A percentile compares a stretch with the other conserved stretches of the same genome.
Evolutionary conservation across 2,888 invertebrate species (phyloP).

Genomic region (Cynaeus angustus): DNA sequence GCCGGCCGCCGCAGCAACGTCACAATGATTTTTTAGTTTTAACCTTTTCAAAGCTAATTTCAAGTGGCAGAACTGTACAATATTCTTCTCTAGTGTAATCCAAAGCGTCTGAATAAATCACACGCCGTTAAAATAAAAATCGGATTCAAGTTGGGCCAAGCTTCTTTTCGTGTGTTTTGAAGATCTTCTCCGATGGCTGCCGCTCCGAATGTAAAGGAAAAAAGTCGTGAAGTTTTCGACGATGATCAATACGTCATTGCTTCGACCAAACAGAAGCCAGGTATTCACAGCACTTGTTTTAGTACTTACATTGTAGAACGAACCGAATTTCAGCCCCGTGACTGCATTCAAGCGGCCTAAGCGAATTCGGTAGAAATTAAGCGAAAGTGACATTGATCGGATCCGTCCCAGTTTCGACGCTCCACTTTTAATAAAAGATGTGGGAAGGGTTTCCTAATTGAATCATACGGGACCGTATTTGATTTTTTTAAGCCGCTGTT

Average conservation of each 20-base stretch:
- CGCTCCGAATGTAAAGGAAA: conserved; percentile 40
- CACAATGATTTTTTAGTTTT: conserved; percentile 28
- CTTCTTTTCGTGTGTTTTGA: conserved; percentile 24
- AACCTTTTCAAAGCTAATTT: conserved; percentile 19
- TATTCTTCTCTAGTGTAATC: conserved; percentile 32
- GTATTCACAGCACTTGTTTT: conserved; percentile 33
- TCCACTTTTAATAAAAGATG: conserved; percentile 19
- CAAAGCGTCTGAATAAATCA: conserved; percentile 26
- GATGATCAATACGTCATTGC: conserved; percentile 48
- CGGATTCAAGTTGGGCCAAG: conserved; percentile 31
- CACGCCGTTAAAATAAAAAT: conserved; percentile 28
- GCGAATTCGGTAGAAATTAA: conserved; percentile 6
- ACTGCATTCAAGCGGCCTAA: conserved; percentile 30
- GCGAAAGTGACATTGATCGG: conserved; percentile 20
- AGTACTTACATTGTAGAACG: conserved; percentile 17
- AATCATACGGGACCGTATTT: conserved; percentile 8
- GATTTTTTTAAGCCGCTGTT: conserved; percentile 14
- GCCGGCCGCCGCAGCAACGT: conserved; percentile 43
- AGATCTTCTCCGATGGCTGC: conserved; percentile 42
- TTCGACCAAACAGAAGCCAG: conserved; percentile 47
- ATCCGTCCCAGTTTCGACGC: background rate
- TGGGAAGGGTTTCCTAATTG: conserved; percentile 23
- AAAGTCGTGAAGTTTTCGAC: conserved; percentile 45
- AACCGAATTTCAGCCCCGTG: conserved; percentile 12
- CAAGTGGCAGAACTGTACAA: conserved; percentile 33